phyloP scores from a whole-genome alignment of 2,113 vertebrate species.

The Hemiprocne comata region DNA sequence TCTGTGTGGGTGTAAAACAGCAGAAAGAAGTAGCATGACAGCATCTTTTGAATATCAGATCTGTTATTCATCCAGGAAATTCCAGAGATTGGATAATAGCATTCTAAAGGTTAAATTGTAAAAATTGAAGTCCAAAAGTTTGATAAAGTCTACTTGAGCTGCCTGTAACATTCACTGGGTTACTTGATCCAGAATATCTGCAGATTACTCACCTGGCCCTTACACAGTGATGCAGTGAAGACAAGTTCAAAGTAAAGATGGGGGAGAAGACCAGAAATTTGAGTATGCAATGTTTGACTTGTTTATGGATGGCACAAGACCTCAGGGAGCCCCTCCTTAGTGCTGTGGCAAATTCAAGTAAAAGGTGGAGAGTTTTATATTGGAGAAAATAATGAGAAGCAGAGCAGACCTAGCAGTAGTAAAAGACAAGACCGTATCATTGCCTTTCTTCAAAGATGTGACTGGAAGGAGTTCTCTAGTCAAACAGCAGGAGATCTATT shows the following conservation, averaged over 20 bases:
- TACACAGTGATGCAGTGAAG: neutral
- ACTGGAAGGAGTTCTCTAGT: neutral
- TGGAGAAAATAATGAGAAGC: neutral
- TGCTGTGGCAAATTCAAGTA: neutral
- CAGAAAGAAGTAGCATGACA: neutral
- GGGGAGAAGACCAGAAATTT: neutral
- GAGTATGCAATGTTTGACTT: neutral
- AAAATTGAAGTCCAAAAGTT: conserved; percentile 1
- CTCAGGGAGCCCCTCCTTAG: neutral
- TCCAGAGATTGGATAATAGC: neutral
- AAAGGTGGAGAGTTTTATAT: neutral
- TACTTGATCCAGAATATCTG: neutral
- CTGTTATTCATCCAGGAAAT: conserved; percentile 13
- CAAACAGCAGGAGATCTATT: neutral
- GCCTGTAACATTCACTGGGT: neutral
- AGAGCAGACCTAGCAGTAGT: neutral
- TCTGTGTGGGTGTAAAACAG: neutral
- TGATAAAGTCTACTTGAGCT: neutral
- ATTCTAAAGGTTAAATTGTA: neutral
- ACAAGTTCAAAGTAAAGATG: neutral
- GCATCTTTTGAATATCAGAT: neutral
- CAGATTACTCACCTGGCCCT: neutral
- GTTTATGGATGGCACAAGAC: neutral
- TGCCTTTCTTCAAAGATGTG: neutral
- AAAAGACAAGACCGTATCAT: neutral